Conservation (phyloP, 1,140 invertebrate genomes). For the Eciton burchellii region DNA sequence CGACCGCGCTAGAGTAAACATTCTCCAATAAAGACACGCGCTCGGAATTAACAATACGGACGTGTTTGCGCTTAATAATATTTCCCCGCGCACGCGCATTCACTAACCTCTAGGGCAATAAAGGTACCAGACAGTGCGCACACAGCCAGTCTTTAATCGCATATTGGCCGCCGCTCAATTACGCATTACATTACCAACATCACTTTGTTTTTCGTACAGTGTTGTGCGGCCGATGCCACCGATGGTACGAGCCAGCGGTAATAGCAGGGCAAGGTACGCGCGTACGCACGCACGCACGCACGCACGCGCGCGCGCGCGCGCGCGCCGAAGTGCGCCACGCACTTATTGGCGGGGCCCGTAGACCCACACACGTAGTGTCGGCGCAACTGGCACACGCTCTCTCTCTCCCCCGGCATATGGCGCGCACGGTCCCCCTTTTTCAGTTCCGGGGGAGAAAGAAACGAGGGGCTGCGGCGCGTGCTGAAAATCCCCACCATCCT, state of each 20-base stretch:
- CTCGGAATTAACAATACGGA: slow-evolving; percentile 29
- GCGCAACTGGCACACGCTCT: slow-evolving; percentile 74
- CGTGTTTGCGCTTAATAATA: slow-evolving; percentile 14
- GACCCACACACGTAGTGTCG: slow-evolving; percentile 61
- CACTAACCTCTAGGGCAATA: slow-evolving; percentile 35
- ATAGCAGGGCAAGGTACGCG: slow-evolving; percentile 43
- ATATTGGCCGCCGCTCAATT: slow-evolving; percentile 54
- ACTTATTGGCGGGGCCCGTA: slow-evolving; percentile 51
- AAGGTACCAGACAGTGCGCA: slow-evolving; percentile 35
- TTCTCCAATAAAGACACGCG: neutral
- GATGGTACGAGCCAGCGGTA: slow-evolving; percentile 51
- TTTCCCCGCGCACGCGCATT: neutral
- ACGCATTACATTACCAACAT: slow-evolving; percentile 56
- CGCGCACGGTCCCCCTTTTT: slow-evolving; percentile 76
- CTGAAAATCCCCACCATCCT: slow-evolving; percentile 81
- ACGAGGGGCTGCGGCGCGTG: slow-evolving; percentile 83
- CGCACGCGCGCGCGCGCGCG: slow-evolving; percentile 1
- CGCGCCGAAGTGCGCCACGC: slow-evolving; percentile 42
- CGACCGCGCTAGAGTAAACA: neutral
- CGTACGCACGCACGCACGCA: slow-evolving; percentile 43
- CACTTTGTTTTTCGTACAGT: slow-evolving; percentile 56
- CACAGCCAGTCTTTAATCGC: slow-evolving; percentile 49
- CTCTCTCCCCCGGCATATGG: slow-evolving; percentile 80
- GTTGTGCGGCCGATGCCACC: slow-evolving; percentile 30
- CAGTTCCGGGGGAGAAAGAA: slow-evolving; percentile 77